Percentiles rank a stretch among this genome's conserved stretches.
These are phyloP conservation scores for Linurgus olivaceus DNA, from an alignment of 2,797 vertebrate species.

Conservation along the genomic window DNA sequence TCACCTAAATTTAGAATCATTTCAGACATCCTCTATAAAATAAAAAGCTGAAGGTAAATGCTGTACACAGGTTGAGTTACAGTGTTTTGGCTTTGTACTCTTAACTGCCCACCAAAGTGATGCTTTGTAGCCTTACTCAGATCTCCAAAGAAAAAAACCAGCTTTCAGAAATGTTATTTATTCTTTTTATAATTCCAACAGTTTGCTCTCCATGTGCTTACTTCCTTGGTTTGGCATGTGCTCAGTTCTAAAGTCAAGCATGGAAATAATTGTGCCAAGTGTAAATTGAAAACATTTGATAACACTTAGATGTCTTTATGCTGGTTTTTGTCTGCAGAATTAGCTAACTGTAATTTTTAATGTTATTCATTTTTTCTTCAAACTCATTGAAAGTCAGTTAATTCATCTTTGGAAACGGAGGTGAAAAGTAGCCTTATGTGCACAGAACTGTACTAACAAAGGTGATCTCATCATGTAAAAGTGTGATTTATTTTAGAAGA, in stretches of 20 bases:
- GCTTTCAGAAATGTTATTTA: background rate
- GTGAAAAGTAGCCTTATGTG: background rate
- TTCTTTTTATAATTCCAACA: background rate
- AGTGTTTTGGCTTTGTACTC: background rate
- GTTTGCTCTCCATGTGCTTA: background rate
- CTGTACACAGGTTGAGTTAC: background rate
- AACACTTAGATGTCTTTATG: background rate
- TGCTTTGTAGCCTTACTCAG: background rate
- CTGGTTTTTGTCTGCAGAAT: background rate
- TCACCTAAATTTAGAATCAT: background rate
- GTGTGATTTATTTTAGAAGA: background rate
- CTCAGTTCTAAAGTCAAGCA: constrained; percentile 9
- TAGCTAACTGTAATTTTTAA: background rate
- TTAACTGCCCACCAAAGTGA: background rate
- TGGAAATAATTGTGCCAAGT: constrained; percentile 29
- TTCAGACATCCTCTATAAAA: background rate
- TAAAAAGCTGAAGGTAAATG: background rate
- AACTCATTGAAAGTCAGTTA: background rate
- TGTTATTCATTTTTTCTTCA: background rate
- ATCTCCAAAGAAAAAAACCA: background rate
- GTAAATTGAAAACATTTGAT: constrained; percentile 38
- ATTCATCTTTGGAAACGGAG: background rate
- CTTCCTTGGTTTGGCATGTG: constrained; percentile 12
- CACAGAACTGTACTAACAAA: background rate
- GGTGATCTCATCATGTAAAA: background rate